A percentile compares a stretch with the other conserved stretches of the same genome.
phyloP scores from a whole-genome alignment of 2,888 invertebrate genomes.

The Rhamnusium bicolor region DNA sequence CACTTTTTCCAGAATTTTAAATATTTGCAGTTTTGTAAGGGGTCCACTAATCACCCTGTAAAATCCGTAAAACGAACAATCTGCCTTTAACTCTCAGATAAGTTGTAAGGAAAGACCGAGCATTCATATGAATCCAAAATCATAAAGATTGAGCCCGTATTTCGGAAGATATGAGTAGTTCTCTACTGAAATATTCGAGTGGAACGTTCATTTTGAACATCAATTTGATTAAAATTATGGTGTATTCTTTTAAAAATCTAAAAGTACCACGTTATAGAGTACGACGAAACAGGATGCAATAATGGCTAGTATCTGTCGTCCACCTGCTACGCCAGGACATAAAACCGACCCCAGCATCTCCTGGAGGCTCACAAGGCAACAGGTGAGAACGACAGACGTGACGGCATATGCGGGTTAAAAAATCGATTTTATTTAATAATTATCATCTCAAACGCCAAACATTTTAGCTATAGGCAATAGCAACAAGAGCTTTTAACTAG shows the following conservation, averaged over 20 bases:
- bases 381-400: conserved; percentile 15
- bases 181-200: too few species aligned
- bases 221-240: background rate
- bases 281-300: background rate
- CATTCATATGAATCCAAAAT: too few species aligned
- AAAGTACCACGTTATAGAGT: background rate
- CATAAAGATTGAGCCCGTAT: too few species aligned
- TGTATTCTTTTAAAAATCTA: background rate
- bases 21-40: too few species aligned
- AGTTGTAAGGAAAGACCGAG: too few species aligned
- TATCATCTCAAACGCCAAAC: background rate
- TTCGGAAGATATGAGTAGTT: too few species aligned
- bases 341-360: conserved; percentile 16
- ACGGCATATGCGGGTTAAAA: conserved; percentile 1
- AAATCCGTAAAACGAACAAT: too few species aligned
- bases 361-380: conserved; percentile 13
- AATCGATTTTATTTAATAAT: background rate
- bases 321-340: background rate
- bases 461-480: background rate
- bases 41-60: too few species aligned
- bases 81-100: too few species aligned
- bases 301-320: conserved; percentile 1
- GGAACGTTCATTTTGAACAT: too few species aligned
- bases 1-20: too few species aligned
- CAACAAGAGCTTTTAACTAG: background rate